phyloP scores from a whole-genome alignment of 1,140 invertebrate species.

The Magallana angulata region DNA sequence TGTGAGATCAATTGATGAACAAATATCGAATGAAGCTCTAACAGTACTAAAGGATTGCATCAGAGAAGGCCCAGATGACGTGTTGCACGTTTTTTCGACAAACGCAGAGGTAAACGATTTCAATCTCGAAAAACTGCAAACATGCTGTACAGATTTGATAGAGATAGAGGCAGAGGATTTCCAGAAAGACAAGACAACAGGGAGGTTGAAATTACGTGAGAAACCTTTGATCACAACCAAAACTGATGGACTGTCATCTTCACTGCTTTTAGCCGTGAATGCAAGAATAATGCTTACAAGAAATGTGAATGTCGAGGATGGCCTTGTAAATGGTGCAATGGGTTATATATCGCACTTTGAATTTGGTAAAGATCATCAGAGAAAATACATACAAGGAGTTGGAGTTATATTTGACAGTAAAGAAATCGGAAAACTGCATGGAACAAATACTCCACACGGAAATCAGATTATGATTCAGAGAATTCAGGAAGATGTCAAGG shows the following conservation, averaged over 20 bases:
- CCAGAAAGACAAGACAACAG: slow-evolving; percentile 23
- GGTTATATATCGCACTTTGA: background rate
- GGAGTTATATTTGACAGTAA: slow-evolving; percentile 37
- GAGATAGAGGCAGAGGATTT: slow-evolving; percentile 1
- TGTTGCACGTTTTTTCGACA: slow-evolving; percentile 43
- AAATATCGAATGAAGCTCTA: background rate
- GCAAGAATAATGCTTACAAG: too few relatives aligned
- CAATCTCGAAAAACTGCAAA: slow-evolving; percentile 13
- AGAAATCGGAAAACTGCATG: slow-evolving; percentile 1
- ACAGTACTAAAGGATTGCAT: slow-evolving; percentile 2
- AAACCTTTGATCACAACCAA: background rate
- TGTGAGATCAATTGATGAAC: background rate
- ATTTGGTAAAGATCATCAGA: background rate
- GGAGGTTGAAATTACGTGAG: background rate
- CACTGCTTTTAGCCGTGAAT: too few relatives aligned
- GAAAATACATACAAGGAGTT: background rate
- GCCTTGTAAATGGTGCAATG: too few relatives aligned
- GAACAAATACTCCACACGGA: slow-evolving; percentile 5
- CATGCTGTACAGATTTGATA: slow-evolving; percentile 6
- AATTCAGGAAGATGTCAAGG: background rate
- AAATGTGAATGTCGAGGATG: too few relatives aligned
- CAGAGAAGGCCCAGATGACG: slow-evolving; percentile 21
- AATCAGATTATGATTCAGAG: slow-evolving; percentile 11
- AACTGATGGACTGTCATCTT: too few relatives aligned
- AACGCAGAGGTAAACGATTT: slow-evolving; percentile 40